Conservation (phyloP, 2,113 vertebrate genomes). For the Scortum barcoo region DNA sequence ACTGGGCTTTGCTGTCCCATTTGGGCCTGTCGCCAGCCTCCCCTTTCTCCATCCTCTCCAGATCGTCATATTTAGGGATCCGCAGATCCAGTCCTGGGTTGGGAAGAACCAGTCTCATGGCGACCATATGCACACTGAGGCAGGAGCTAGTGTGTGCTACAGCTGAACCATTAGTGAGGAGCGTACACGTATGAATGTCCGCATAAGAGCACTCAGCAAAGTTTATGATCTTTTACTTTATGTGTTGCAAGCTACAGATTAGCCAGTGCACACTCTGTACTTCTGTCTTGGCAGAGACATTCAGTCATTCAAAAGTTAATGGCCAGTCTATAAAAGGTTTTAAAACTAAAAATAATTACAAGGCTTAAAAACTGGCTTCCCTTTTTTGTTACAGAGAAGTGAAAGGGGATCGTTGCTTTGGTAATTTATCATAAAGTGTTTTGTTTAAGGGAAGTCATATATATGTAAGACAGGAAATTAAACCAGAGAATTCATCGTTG, state of each 20-base stretch:
- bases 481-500: not conserved
- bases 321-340: not conserved
- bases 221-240: slow-evolving; percentile 61
- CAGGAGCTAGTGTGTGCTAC: not conserved
- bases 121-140: slow-evolving; percentile 30
- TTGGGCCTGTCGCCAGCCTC: slow-evolving; percentile 87
- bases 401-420: not conserved
- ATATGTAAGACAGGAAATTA: not conserved
- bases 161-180: not conserved
- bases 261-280: slow-evolving; percentile 23
- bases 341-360: not conserved
- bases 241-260: slow-evolving; percentile 38
- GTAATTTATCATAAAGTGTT: not conserved
- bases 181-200: not conserved
- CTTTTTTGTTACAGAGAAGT: not conserved
- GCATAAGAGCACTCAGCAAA: not conserved
- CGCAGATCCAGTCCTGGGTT: slow-evolving; percentile 90
- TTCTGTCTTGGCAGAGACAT: not conserved
- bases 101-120: slow-evolving; percentile 87
- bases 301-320: not conserved
- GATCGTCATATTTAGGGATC: slow-evolving; percentile 84
- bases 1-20: slow-evolving; percentile 96
- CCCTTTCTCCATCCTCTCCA: slow-evolving; percentile 86
- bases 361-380: not conserved
- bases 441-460: slow-evolving; percentile 3